Conservation (phyloP, 2,888 invertebrate species). For the Acrobasis consociella region DNA sequence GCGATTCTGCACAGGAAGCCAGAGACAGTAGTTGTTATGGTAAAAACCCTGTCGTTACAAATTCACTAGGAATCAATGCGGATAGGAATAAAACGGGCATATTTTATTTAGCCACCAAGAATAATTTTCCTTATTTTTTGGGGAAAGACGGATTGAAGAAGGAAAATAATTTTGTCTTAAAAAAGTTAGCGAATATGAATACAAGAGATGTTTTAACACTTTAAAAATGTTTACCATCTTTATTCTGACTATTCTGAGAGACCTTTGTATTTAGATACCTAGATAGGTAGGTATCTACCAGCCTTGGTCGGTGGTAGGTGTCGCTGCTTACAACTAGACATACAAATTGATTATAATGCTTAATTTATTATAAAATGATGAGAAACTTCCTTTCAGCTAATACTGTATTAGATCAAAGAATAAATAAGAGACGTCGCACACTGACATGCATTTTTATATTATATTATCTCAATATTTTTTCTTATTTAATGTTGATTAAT, state of each 20-base stretch:
- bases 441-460: too few relatives aligned
- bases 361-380: neutral
- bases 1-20: conserved; percentile 40
- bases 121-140: conserved; percentile 45
- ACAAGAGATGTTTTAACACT: neutral
- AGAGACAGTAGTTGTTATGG: conserved; percentile 39
- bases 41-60: conserved; percentile 35
- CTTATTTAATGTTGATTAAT: too few relatives aligned
- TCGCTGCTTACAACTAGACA: neutral
- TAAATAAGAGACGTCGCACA: neutral
- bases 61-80: conserved; percentile 39
- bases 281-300: too few relatives aligned
- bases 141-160: conserved; percentile 43
- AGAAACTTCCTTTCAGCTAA: too few relatives aligned
- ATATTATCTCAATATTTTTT: too few relatives aligned
- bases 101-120: conserved; percentile 42
- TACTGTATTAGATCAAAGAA: neutral
- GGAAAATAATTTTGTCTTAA: conserved; percentile 34
- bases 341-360: too few relatives aligned
- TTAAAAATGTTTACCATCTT: neutral
- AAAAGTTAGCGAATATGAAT: neutral
- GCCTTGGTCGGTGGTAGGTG: too few relatives aligned
- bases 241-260: too few relatives aligned
- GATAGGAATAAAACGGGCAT: conserved; percentile 44
- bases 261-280: too few relatives aligned